phyloP scores from a whole-genome alignment of 2,888 invertebrate species.

The Lochmaea crataegi region DNA sequence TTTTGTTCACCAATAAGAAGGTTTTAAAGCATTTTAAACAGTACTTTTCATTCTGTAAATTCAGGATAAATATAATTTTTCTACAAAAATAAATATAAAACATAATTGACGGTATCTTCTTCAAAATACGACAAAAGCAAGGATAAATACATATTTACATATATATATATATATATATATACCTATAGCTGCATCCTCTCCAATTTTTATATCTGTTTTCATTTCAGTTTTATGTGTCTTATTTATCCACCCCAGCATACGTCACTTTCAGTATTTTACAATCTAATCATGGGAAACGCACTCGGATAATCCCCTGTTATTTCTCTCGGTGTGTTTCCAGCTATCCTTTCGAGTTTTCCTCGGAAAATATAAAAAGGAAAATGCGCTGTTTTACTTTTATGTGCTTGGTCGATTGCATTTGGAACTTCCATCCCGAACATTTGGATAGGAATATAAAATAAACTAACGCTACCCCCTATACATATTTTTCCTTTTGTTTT shows the following conservation, averaged over 20 bases:
- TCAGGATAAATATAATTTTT: too few relatives aligned
- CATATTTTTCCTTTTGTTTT: constrained; percentile 64
- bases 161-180: constrained; percentile 32
- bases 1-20: too few relatives aligned
- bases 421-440: constrained; percentile 61
- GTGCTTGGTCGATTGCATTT: constrained; percentile 52
- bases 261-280: constrained; percentile 69
- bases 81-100: too few relatives aligned
- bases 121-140: constrained; percentile 30
- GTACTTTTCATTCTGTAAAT: too few relatives aligned
- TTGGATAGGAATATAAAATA: constrained; percentile 66
- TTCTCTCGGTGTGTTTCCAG: constrained; percentile 65
- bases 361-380: constrained; percentile 17
- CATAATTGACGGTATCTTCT: too few relatives aligned
- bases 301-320: constrained; percentile 67
- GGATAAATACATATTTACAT: constrained; percentile 56
- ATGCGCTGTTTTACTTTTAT: constrained; percentile 15
- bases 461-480: constrained; percentile 62
- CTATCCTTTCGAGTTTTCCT: constrained; percentile 48
- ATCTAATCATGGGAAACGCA: constrained; percentile 69
- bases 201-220: constrained; percentile 67
- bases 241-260: constrained; percentile 68
- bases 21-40: too few relatives aligned
- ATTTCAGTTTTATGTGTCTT: constrained; percentile 67
- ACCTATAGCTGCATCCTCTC: constrained; percentile 61